Conservation (phyloP, 2,113 vertebrate genomes). For the Actenoides lindsayi region DNA sequence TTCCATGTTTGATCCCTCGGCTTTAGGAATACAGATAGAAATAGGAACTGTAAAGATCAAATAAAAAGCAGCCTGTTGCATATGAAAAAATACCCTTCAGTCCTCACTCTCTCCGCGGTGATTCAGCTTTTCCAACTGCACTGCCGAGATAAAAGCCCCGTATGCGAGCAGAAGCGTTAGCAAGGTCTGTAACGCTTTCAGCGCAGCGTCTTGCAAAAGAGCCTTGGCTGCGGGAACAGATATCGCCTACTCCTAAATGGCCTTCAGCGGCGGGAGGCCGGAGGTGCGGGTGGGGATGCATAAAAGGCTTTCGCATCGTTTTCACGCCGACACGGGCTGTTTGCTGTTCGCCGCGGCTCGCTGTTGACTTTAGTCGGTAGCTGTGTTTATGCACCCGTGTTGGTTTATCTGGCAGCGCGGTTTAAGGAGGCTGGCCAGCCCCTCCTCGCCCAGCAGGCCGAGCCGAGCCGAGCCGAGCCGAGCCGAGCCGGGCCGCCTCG, state of each 20-base stretch:
- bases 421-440: background rate
- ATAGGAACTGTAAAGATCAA: conserved; percentile 37
- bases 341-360: conserved; percentile 33
- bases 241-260: background rate
- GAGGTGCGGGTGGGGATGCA: background rate
- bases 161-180: background rate
- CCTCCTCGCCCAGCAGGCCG: background rate
- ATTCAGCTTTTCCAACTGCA: conserved; percentile 47
- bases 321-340: background rate
- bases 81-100: background rate
- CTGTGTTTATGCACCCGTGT: conserved; percentile 45
- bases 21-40: conserved; percentile 27
- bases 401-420: conserved; percentile 25
- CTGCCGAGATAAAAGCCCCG: conserved; percentile 33
- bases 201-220: background rate
- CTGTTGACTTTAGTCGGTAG: conserved; percentile 58
- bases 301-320: background rate
- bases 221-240: background rate
- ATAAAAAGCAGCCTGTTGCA: conserved; percentile 16
- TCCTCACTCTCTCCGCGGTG: background rate
- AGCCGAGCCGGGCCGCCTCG: background rate
- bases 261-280: background rate
- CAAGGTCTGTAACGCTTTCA: background rate
- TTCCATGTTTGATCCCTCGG: conserved; percentile 39
- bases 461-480: background rate